Conservation (phyloP, 2,797 vertebrate genomes). For the Peromyscus aztecus region DNA sequence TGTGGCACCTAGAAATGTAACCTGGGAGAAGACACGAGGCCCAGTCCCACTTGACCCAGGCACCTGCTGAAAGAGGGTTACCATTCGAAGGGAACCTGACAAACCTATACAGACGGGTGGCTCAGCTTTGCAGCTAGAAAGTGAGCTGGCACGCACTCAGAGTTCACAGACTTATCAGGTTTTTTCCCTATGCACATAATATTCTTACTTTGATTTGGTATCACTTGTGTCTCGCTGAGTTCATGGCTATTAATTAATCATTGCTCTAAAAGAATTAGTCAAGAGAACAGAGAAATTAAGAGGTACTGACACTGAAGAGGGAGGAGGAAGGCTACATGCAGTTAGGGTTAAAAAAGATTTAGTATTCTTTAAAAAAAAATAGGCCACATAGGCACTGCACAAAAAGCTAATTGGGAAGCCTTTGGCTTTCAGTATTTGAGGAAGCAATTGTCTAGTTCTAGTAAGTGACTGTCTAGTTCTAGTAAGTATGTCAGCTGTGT, state of each 20-base stretch:
- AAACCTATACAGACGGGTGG: background rate
- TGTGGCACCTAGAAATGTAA: conserved; percentile 63
- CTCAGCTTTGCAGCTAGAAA: conserved; percentile 7
- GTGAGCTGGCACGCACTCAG: background rate
- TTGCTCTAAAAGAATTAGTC: conserved; percentile 56
- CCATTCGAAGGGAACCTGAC: background rate
- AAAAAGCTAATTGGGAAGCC: background rate
- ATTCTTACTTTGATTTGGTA: conserved; percentile 62
- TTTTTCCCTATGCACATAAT: conserved; percentile 50
- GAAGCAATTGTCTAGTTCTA: background rate
- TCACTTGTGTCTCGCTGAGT: conserved; percentile 29
- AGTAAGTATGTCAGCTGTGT: background rate
- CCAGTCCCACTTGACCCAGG: background rate
- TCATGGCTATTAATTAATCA: conserved; percentile 69
- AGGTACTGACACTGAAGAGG: conserved; percentile 25
- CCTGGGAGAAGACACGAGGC: background rate
- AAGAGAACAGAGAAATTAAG: conserved; percentile 64
- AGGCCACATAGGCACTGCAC: background rate
- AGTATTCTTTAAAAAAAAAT: background rate
- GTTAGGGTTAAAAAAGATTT: background rate
- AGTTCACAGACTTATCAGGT: background rate
- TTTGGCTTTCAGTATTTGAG: background rate
- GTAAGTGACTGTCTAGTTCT: background rate
- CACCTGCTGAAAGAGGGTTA: background rate
- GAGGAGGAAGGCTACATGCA: background rate